Evolutionary conservation across 92 coral and sea anemone species (phyloP).

Genomic region (Virgularia gustaviana): DNA sequence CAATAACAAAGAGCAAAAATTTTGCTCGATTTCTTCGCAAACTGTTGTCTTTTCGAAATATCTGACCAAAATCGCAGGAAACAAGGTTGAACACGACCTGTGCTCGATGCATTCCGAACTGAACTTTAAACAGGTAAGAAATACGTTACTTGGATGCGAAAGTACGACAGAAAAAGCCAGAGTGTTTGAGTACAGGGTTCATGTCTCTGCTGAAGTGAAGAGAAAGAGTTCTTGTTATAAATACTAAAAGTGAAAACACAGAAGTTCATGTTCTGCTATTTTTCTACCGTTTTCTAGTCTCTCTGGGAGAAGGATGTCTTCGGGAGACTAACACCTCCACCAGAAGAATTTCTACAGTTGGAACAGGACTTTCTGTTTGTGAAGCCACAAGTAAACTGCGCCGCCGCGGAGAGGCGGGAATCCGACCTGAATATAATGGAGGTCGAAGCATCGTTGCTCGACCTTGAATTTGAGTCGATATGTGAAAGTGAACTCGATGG

Average conservation of each 20-base stretch:
- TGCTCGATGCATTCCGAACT: constrained; percentile 27
- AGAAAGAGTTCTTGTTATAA: constrained; percentile 57
- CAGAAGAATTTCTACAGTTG: constrained; percentile 57
- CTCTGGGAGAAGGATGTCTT: constrained; percentile 54
- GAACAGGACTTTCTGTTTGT: constrained; percentile 78
- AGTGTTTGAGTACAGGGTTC: too few species aligned
- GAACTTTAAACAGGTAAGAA: constrained; percentile 21
- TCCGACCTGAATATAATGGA: too few species aligned
- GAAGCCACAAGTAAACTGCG: constrained; percentile 26
- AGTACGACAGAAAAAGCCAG: background rate
- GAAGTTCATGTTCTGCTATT: constrained; percentile 49
- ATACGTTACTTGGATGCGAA: background rate
- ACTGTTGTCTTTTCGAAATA: constrained; percentile 37
- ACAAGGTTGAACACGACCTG: background rate
- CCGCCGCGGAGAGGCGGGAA: too few species aligned
- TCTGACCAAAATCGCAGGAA: background rate
- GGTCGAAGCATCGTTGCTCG: constrained; percentile 14
- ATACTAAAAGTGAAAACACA: constrained; percentile 30
- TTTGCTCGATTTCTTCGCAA: constrained; percentile 51
- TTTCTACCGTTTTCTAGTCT: constrained; percentile 62
- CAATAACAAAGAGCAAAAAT: constrained; percentile 86
- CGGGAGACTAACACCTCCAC: constrained; percentile 39
- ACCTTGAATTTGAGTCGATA: constrained; percentile 32
- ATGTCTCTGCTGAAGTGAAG: constrained; percentile 10
- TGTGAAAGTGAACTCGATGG: constrained; percentile 47